Evolutionary conservation across 2,113 vertebrate species (phyloP).

Genomic region (Leptocoma aspasia): DNA sequence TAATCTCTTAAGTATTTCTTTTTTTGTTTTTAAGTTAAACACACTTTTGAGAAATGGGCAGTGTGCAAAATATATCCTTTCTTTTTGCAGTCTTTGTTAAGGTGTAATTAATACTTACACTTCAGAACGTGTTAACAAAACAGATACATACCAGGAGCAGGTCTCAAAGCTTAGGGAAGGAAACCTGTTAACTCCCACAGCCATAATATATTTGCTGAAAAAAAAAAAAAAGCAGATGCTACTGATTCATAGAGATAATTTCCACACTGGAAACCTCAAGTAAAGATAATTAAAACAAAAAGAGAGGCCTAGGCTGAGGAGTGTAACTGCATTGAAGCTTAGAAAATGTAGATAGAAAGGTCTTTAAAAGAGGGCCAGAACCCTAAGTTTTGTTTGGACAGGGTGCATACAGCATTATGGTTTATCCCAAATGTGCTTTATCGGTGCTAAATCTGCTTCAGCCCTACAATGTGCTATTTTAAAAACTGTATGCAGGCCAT

Average conservation of each 20-base stretch:
- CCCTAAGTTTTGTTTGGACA: neutral
- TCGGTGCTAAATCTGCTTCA: neutral
- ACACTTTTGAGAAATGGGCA: neutral
- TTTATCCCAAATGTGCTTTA: neutral
- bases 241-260: neutral
- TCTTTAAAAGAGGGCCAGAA: neutral
- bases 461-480: neutral
- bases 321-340: neutral
- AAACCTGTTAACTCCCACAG: neutral
- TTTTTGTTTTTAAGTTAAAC: neutral
- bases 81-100: neutral
- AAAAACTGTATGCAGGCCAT: rapidly evolving
- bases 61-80: neutral
- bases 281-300: neutral
- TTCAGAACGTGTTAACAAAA: neutral
- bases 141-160: neutral
- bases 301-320: neutral
- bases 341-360: neutral
- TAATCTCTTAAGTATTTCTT: neutral
- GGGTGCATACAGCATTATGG: neutral
- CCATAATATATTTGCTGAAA: neutral
- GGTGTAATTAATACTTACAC: neutral
- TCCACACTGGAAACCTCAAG: neutral
- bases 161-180: neutral
- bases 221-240: neutral